A percentile compares a stretch with the other conserved stretches of the same genome.
Evolutionary conservation across 2,113 vertebrate species (phyloP).

Genomic region (Gymnobelideus leadbeateri): DNA sequence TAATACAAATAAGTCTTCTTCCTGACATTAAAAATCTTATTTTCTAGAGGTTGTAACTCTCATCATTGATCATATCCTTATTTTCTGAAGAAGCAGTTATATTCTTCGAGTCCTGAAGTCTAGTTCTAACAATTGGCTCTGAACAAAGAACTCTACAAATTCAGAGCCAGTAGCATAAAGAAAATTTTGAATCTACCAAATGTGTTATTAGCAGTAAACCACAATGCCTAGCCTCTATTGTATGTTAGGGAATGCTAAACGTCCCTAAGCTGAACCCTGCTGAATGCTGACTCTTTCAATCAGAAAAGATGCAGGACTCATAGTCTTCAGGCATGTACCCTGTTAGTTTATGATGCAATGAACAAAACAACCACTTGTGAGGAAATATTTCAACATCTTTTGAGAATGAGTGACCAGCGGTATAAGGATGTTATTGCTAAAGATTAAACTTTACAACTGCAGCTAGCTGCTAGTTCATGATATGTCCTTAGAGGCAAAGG

Average conservation of each 20-base stretch:
- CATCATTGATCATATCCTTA: slow-evolving; percentile 41
- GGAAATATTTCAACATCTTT: background rate
- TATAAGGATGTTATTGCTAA: background rate
- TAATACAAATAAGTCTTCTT: background rate
- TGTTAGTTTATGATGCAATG: background rate
- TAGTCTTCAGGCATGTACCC: background rate
- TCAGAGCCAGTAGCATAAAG: slow-evolving; percentile 9
- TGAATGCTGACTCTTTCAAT: background rate
- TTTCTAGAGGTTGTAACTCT: slow-evolving; percentile 37
- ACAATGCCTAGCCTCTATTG: background rate
- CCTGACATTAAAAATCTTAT: background rate
- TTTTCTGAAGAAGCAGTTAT: slow-evolving; percentile 43
- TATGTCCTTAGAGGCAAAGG: background rate
- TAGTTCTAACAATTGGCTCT: slow-evolving; percentile 4
- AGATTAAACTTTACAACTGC: background rate
- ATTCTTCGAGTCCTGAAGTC: slow-evolving; percentile 2
- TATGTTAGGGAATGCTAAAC: background rate
- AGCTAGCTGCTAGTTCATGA: background rate
- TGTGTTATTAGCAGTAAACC: background rate
- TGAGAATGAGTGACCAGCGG: background rate
- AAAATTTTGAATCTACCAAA: background rate
- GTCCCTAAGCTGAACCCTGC: background rate
- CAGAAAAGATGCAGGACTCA: background rate
- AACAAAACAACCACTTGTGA: background rate
- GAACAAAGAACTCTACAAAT: background rate